Conservation (phyloP, 2,113 vertebrate species). For the Chaetodon auriga region DNA sequence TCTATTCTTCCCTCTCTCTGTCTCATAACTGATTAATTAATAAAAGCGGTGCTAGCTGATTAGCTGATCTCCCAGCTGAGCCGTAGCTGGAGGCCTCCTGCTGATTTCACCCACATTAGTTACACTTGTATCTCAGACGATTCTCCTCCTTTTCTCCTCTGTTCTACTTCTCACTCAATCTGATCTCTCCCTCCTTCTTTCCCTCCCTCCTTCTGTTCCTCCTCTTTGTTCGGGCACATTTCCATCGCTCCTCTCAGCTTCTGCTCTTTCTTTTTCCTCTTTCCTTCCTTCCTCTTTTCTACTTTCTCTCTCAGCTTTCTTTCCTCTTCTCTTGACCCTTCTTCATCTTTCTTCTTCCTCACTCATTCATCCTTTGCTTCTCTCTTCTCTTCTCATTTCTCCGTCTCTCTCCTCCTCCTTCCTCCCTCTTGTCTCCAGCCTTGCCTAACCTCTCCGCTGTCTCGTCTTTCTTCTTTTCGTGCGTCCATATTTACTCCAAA, state of each 20-base stretch:
- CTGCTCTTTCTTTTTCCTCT: not conserved
- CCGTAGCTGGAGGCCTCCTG: slow-evolving; percentile 32
- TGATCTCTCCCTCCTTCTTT: not conserved
- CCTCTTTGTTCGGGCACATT: slow-evolving; percentile 8
- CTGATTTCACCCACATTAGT: slow-evolving; percentile 68
- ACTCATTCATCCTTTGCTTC: not conserved
- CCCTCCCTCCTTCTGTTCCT: slow-evolving; percentile 1
- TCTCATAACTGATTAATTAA: slow-evolving; percentile 64
- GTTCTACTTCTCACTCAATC: slow-evolving; percentile 31
- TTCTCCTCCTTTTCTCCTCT: slow-evolving; percentile 49
- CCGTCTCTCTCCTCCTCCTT: not conserved
- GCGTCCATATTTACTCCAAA: not conserved
- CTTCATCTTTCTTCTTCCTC: not conserved
- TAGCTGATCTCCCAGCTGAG: slow-evolving; percentile 55
- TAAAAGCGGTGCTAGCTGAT: slow-evolving; percentile 43
- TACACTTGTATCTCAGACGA: slow-evolving; percentile 47
- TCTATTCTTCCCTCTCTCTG: not conserved
- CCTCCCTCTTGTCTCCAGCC: not conserved
- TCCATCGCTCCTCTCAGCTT: not conserved
- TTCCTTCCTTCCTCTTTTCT: not conserved
- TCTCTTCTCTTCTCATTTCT: not conserved
- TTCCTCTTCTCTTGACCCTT: too few species aligned
- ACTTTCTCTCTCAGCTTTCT: too few species aligned
- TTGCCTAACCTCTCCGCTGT: not conserved
- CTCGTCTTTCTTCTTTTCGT: not conserved